Percentiles rank a stretch among this genome's conserved stretches.
Evolutionary conservation across 1,140 invertebrate genomes (phyloP).

Genomic region (Dinoponera quadriceps): DNA sequence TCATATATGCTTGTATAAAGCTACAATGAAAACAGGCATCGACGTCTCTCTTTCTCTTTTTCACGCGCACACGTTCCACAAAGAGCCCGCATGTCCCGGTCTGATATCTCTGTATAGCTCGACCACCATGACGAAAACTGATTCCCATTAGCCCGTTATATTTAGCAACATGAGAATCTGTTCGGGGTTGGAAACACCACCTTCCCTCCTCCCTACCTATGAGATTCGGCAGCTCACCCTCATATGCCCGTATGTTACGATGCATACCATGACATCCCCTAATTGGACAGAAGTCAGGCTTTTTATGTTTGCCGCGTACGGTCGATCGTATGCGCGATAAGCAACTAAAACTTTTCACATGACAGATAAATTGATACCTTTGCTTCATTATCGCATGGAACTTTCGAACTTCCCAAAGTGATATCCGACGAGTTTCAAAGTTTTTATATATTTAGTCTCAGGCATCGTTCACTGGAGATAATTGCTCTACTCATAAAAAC

Average conservation of each 20-base stretch:
- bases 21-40: slow-evolving; percentile 4
- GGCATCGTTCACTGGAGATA: no score
- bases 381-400: background rate
- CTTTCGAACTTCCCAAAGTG: no score
- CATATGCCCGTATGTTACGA: slow-evolving; percentile 73
- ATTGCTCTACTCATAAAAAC: no score
- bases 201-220: slow-evolving; percentile 30
- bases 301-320: background rate
- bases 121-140: slow-evolving; percentile 73
- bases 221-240: slow-evolving; percentile 60
- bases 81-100: slow-evolving; percentile 71
- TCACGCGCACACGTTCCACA: slow-evolving; percentile 41
- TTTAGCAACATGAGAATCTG: slow-evolving; percentile 78
- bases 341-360: background rate
- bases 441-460: no score
- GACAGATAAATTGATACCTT: slow-evolving; percentile 36
- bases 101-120: slow-evolving; percentile 60
- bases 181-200: slow-evolving; percentile 73
- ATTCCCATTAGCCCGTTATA: slow-evolving; percentile 75
- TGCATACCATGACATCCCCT: slow-evolving; percentile 64
- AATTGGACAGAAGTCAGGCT: slow-evolving; percentile 51
- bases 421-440: no score
- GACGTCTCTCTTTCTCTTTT: background rate
- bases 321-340: slow-evolving; percentile 27
- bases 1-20: slow-evolving; percentile 24